These are phyloP conservation scores for Pangasianodon hypophthalmus DNA, from an alignment of 2,113 vertebrate species.

Conservation along the genomic window DNA sequence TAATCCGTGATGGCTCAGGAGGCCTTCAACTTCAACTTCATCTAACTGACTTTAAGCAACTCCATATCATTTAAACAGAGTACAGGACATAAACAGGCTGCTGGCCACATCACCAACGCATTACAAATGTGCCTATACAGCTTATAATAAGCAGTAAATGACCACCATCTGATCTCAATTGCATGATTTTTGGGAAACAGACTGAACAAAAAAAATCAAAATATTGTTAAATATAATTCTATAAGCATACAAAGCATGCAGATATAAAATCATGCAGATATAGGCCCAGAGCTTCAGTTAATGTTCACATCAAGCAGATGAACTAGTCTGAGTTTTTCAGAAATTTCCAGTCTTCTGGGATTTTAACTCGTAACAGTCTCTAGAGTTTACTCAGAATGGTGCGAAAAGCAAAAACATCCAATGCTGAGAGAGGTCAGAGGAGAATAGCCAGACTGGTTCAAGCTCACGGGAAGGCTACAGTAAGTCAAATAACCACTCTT, in stretches of 20 bases:
- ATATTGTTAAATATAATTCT: neutral
- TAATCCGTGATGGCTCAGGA: constrained; percentile 24
- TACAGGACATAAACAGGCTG: neutral
- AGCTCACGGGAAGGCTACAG: neutral
- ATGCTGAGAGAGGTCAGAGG: neutral
- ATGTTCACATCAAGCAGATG: neutral
- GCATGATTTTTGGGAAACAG: neutral
- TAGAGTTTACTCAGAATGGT: neutral
- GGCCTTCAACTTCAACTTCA: constrained; percentile 25
- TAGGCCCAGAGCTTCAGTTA: neutral
- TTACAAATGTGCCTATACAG: neutral
- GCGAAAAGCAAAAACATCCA: neutral
- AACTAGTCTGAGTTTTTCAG: neutral
- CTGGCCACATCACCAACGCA: neutral
- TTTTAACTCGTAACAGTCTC: neutral
- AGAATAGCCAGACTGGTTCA: neutral
- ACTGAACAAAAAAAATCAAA: neutral
- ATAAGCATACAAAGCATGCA: neutral
- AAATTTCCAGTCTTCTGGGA: neutral
- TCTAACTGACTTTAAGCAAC: constrained; percentile 9
- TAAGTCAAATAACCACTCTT: neutral
- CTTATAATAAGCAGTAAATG: neutral
- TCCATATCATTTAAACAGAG: constrained; percentile 18
- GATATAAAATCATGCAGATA: neutral
- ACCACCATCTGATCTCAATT: neutral